Evolutionary conservation across 2,797 vertebrate species (phyloP), one percentile per base, ranked within the genome.

Genomic region (Sebastolobus alascanus): DNA sequence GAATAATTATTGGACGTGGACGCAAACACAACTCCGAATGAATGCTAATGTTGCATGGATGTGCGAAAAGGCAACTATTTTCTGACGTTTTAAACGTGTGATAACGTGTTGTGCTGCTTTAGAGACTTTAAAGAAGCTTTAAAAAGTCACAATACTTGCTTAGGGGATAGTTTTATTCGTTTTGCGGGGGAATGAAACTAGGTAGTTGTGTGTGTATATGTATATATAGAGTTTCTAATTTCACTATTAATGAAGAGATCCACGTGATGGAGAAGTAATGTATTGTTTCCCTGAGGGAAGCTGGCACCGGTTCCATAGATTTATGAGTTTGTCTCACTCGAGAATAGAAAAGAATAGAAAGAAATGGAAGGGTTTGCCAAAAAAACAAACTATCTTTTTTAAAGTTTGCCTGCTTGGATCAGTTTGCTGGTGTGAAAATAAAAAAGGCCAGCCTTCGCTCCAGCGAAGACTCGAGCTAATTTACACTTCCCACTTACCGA

Each of bases 401-500:
- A 40, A 38, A 54, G 46, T 63, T 38, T 56, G 31, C 4, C 33
- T 31, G 8, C 63, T 43, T 46, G 22, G 59, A 63, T 58, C 52
- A 20, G 20, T 78, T 67, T 58, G 14, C 43, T 76, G 56, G 50
- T 68, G 38, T 68, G 22, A 73, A 75, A 84, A 86, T 37, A 74
- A 71, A 66, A 66, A 71, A 74, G 31, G 12, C 16, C 60, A 56
- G n/a, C 25, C 67, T 61, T 69, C 75, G 72, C 80, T 84, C 29
- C 52, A 6, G 58, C 58, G 60, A 83, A 88, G 71, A 54, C 56
- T 43, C 2, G 0, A 70, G 40, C 60, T 52, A 52, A 56, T 79
- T 89, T 65, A 90, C 84, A 89, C 85, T 73, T 90, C 82, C 77
- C 77, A 82, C 85, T 59, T 59, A 54, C 13, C 16, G 35, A 70